Evolutionary conservation across 1,140 invertebrate species (phyloP).

Genomic region (Platorchestia sp.): DNA sequence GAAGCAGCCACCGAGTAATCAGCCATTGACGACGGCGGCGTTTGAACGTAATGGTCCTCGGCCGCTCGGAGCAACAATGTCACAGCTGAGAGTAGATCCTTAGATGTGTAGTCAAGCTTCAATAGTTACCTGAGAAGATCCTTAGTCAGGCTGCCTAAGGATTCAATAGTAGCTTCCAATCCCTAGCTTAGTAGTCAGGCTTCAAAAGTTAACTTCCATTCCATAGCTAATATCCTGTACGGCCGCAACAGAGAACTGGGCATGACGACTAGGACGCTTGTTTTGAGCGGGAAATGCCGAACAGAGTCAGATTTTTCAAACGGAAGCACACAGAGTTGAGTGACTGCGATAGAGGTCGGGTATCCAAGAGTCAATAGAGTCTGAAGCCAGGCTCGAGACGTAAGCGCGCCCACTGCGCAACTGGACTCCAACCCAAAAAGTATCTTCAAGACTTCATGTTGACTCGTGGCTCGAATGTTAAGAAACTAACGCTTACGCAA

Average conservation of each 20-base stretch:
- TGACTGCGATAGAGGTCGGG: not conserved
- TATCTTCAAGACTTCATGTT: not conserved
- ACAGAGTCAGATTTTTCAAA: not conserved
- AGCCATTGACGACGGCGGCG: not conserved
- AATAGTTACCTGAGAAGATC: not conserved
- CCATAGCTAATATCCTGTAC: not conserved
- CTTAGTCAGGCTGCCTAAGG: not conserved
- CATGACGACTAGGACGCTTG: not conserved
- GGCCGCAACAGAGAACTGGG: not conserved
- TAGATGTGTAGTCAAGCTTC: too few relatives aligned
- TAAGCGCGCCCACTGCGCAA: not conserved
- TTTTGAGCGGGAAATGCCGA: not conserved
- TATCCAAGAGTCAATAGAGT: not conserved
- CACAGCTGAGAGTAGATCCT: too few relatives aligned
- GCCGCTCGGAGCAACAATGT: not conserved
- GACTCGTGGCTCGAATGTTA: not conserved
- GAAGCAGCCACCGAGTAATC: not conserved
- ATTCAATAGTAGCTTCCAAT: not conserved
- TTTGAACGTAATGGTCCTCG: not conserved
- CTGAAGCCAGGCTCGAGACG: not conserved
- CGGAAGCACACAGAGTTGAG: not conserved
- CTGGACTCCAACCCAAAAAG: not conserved
- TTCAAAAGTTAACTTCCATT: too few relatives aligned
- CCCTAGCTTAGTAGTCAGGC: too few relatives aligned
- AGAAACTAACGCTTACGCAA: not conserved